These are phyloP conservation scores for Odontamblyopus rebecca DNA, from an alignment of 2,797 vertebrate genomes.

Conservation along the genomic window DNA sequence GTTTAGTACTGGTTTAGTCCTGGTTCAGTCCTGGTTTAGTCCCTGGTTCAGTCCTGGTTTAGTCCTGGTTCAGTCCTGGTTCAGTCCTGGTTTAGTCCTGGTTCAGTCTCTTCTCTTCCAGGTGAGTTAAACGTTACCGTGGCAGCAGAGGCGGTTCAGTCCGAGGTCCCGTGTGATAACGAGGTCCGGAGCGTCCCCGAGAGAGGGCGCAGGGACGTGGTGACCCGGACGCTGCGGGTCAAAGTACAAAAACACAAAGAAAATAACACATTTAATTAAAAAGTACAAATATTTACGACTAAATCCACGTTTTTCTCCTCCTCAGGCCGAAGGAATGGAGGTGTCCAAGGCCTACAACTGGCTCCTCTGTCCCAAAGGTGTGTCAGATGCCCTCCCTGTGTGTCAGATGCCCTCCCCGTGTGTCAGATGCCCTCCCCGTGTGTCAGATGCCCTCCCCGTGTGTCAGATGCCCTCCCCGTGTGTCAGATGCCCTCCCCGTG, in stretches of 20 bases:
- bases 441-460: too few species aligned
- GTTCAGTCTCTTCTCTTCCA: slow-evolving; percentile 32
- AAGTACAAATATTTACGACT: neutral
- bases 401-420: too few species aligned
- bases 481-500: too few species aligned
- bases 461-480: too few species aligned
- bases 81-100: neutral
- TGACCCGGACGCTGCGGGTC: slow-evolving; percentile 63
- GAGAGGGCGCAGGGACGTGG: slow-evolving; percentile 73
- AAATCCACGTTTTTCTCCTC: neutral
- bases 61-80: neutral
- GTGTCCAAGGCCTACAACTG: slow-evolving; percentile 57
- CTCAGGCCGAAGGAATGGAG: slow-evolving; percentile 70
- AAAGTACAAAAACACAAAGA: slow-evolving; percentile 61
- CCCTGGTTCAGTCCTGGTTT: neutral
- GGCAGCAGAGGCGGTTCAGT: slow-evolving; percentile 73
- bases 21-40: neutral
- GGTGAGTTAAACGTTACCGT: slow-evolving; percentile 77
- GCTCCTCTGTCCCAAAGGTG: slow-evolving; percentile 72
- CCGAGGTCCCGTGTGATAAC: slow-evolving; percentile 65
- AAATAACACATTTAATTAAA: neutral
- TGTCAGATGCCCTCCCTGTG: neutral
- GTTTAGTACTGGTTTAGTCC: neutral
- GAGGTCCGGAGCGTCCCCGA: slow-evolving; percentile 69
- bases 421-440: too few species aligned